A percentile compares a stretch with the other conserved stretches of the same genome.
phyloP scores from a whole-genome alignment of 2,797 vertebrate species.

The Champsocephalus gunnari region DNA sequence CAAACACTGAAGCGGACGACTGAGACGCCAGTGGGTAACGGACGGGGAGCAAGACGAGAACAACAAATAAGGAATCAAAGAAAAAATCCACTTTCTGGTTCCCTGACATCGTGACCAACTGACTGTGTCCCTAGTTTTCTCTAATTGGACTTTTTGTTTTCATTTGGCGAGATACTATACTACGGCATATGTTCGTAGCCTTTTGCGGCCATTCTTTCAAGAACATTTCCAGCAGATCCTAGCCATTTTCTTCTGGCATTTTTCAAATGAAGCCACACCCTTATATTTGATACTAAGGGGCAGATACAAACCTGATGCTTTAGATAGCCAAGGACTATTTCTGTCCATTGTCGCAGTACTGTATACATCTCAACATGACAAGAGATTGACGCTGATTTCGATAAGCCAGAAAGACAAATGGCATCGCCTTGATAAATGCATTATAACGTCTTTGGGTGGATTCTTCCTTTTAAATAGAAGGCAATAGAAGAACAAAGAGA shows the following conservation, averaged over 20 bases:
- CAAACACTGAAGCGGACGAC: conserved; percentile 27
- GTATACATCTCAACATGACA: background rate
- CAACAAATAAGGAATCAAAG: conserved; percentile 22
- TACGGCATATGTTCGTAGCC: background rate
- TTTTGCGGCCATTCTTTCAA: background rate
- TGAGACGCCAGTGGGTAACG: background rate
- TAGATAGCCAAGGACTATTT: background rate
- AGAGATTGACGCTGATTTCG: background rate
- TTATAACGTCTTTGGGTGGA: conserved; percentile 24
- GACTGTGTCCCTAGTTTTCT: background rate
- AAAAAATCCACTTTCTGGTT: conserved; percentile 44
- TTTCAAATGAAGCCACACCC: background rate
- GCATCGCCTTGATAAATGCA: background rate
- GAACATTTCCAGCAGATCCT: too few species aligned
- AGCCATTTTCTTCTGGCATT: too few species aligned
- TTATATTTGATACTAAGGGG: background rate
- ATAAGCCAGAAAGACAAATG: background rate
- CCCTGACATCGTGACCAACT: background rate
- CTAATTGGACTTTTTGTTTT: background rate
- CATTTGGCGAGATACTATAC: background rate
- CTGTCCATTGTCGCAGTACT: background rate
- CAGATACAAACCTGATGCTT: background rate
- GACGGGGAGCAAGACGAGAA: conserved; percentile 3
- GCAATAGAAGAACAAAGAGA: conserved; percentile 1
- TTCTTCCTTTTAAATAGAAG: conserved; percentile 29